Evolutionary conservation across 2,113 vertebrate species (phyloP), one percentile per base, ranked within the genome.

Genomic region (Oriolus oriolus): DNA sequence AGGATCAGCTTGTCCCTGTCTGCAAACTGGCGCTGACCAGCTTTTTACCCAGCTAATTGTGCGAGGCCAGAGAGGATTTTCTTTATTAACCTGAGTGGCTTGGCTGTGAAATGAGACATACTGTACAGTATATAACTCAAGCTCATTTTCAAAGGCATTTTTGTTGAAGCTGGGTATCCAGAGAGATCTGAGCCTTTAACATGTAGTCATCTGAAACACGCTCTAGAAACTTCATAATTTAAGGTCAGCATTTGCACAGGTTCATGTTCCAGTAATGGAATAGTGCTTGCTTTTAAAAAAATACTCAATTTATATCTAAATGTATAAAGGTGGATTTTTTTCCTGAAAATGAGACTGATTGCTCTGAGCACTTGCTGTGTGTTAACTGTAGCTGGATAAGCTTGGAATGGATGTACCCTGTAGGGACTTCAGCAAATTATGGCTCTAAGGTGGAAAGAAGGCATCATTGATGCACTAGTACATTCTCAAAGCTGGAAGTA

Each of bases 91-190:
- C 95, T 76, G 95, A 95, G 87, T 92, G 89, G 69, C 70, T 97
- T 97, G 96, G 95, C 96, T 97, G 93, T 97, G 96, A 95, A 97
- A 84, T 90, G 87, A 93, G 96, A 92, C 94, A 78, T 74, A 83
- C 53, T 95, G 63, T 88, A 83, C 63, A 81, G 79, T 70, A 35
- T 97, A 93, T 91, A 96, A 95, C 47, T 97, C 92, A 95, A 57
- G 59, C 74, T 94, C 14, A 5, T 28, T 97, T 97, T 96, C 91
- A 95, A 92, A 97, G 95, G 84, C 69, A 87, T 94, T 96, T 94
- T 96, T 95, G 75, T 92, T 95, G 79, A 89, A 94, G 57, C 39
- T 88, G 90, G 47, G 52, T 95, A 52, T 87, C 79, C 85, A 87
- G 83, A 93, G 92, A 95, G 93, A 95, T 88, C 44, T 30, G 54